Conservation (phyloP, 2,888 invertebrate genomes). For the Ophion obscuratus region DNA sequence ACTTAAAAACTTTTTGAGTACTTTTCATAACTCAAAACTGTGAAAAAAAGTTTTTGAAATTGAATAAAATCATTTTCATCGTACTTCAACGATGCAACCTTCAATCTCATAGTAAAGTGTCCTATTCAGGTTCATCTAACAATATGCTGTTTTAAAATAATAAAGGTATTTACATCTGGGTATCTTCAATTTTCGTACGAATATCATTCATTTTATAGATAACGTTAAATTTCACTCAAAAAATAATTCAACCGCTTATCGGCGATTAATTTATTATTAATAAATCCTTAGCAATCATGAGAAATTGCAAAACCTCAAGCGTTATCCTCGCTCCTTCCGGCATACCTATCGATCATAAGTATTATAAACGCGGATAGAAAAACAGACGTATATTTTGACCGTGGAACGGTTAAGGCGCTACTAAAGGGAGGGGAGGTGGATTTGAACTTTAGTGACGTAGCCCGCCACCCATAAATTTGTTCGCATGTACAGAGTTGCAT, state of each 20-base stretch:
- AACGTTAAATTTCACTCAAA: neutral
- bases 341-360: neutral
- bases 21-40: too few species aligned
- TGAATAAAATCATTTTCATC: too few species aligned
- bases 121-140: too few species aligned
- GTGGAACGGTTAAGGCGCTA: neutral
- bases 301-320: neutral
- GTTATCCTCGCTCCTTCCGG: neutral
- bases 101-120: too few species aligned
- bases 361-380: neutral
- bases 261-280: neutral
- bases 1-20: too few species aligned
- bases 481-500: neutral
- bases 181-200: neutral
- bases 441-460: conserved; percentile 41
- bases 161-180: neutral
- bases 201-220: neutral
- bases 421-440: neutral
- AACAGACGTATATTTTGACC: conserved; percentile 1
- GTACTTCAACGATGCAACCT: too few species aligned
- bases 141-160: neutral
- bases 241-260: neutral
- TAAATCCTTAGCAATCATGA: neutral
- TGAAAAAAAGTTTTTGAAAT: neutral
- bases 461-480: neutral